Evolutionary conservation across 2,113 vertebrate species (phyloP), one percentile per base, ranked within the genome.

Genomic region (Pygoscelis antarcticus): DNA sequence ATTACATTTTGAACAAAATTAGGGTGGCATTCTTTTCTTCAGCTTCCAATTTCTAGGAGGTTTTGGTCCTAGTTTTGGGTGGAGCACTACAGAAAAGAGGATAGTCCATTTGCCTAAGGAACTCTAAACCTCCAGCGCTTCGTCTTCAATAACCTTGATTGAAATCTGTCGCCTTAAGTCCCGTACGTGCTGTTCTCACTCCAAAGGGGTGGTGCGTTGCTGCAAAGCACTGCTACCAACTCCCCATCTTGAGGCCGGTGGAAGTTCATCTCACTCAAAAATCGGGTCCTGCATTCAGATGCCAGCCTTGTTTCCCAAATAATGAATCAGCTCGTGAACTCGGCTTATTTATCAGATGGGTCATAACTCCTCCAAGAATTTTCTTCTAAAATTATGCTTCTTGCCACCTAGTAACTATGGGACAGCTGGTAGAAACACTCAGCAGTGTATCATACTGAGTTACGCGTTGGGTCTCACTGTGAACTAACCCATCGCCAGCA

Each of bases 391-490:
- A 22, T 82, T 13, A 2, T 7, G 5, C 30, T 81, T 21, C 42
- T 38, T 83, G 51, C n/a, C 40, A 20, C 2, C 0, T 10, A 5
- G 22, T 29, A 46, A 13, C 26, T 36, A 1, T 6, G 29, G 36
- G 60, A 11, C 36, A 6, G 34, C 20, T 22, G 27, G 21, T 16
- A 7, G 68, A 17, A 26, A 0, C 30, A 14, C 16, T 6, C 1
- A 78, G 55, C 16, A 9, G 4, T 6, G 20, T 11, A 2, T 70
- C 27, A 5, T 6, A 5, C 18, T 1, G 17, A 23, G 52, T 23
- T 30, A 16, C 4, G 7, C 6, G 20, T 19, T 36, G 44, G 3
- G 2, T 42, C 64, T 36, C 3, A 0, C 84, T 62, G 11, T 38
- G 49, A 13, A 8, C 38, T 7, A 9, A 23, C 30, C 34, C 22